Conservation (phyloP, 1,140 invertebrate genomes). For the Daktulosphaira vitifoliae region DNA sequence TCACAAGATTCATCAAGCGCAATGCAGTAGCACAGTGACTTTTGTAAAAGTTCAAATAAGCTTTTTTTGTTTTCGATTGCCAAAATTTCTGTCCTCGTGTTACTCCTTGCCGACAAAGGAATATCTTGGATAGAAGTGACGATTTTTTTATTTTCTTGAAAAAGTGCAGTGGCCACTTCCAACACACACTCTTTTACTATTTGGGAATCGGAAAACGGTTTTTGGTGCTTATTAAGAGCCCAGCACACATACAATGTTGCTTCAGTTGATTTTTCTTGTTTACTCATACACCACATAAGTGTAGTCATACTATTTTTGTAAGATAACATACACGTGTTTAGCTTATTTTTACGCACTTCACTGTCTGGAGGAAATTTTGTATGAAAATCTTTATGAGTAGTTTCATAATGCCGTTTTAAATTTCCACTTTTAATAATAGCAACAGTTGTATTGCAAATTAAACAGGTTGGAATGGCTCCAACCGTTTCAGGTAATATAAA, state of each 20-base stretch:
- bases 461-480: not conserved
- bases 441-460: too few relatives aligned
- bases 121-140: constrained; percentile 27
- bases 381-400: too few relatives aligned
- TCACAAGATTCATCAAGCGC: constrained; percentile 40
- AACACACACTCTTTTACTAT: constrained; percentile 24
- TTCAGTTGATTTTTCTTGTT: constrained; percentile 23
- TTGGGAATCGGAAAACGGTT: constrained; percentile 31
- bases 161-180: too few relatives aligned
- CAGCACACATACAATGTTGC: constrained; percentile 23
- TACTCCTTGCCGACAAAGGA: constrained; percentile 24
- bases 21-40: constrained; percentile 22
- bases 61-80: constrained; percentile 10
- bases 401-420: too few relatives aligned
- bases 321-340: too few relatives aligned
- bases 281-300: not conserved
- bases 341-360: too few relatives aligned
- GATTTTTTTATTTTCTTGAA: constrained; percentile 18
- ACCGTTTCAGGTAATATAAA: not conserved
- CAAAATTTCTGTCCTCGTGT: constrained; percentile 12
- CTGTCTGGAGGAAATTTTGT: too few relatives aligned
- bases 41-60: constrained; percentile 13
- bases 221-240: constrained; percentile 29
- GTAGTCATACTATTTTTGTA: not conserved
- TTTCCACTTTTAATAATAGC: too few relatives aligned